These are phyloP conservation scores for Lasioglossum oenotherae DNA, from an alignment of 2,888 invertebrate genomes.

Conservation along the genomic window DNA sequence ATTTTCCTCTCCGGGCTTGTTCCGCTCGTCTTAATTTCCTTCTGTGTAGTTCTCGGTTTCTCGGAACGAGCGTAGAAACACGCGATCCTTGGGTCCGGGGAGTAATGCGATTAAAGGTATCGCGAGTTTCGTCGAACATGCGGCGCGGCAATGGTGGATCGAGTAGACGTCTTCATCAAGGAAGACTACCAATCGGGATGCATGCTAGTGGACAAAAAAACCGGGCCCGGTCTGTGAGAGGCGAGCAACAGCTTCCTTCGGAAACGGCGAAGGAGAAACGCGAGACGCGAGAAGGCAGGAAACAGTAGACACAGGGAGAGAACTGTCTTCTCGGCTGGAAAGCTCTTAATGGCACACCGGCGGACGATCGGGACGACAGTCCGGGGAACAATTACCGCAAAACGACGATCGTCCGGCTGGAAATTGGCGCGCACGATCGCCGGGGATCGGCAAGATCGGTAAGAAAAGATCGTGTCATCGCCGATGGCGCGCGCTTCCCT, in stretches of 20 bases:
- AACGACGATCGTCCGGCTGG: slow-evolving; percentile 46
- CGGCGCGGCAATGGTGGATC: slow-evolving; percentile 41
- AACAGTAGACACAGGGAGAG: not conserved
- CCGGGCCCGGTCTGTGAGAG: slow-evolving; percentile 42
- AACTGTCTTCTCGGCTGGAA: slow-evolving; percentile 69
- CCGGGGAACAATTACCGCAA: slow-evolving; percentile 74
- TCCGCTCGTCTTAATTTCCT: not conserved
- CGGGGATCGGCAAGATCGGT: slow-evolving; percentile 15
- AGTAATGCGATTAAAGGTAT: slow-evolving; percentile 67
- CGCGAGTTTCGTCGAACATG: slow-evolving; percentile 65
- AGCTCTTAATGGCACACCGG: slow-evolving; percentile 74
- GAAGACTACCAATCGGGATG: slow-evolving; percentile 69
- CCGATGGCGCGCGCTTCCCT: slow-evolving; percentile 72
- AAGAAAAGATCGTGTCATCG: slow-evolving; percentile 76
- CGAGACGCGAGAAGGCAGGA: not conserved
- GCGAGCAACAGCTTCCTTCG: not conserved
- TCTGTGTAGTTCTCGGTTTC: not conserved
- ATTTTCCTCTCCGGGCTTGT: not conserved
- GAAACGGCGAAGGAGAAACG: not conserved
- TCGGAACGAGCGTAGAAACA: slow-evolving; percentile 15
- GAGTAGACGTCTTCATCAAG: slow-evolving; percentile 79
- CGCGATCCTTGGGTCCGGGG: not conserved
- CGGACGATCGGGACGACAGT: slow-evolving; percentile 21
- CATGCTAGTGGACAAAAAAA: slow-evolving; percentile 63
- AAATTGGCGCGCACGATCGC: not conserved